These are phyloP conservation scores for Geococcyx californianus DNA, from an alignment of 2,113 vertebrate species.

Conservation along the genomic window DNA sequence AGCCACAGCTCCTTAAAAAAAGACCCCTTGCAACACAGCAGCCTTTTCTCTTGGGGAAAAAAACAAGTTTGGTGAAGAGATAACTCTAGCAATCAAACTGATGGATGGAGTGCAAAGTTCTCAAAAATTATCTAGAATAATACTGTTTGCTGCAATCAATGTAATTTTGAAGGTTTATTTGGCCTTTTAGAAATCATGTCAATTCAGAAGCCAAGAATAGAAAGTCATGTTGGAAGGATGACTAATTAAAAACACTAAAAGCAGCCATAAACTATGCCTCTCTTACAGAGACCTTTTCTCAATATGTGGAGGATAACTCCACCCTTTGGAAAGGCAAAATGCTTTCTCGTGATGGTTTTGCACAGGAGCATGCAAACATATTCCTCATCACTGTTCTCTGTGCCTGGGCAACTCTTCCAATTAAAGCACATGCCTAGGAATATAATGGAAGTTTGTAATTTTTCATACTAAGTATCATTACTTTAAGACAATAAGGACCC, in stretches of 20 bases:
- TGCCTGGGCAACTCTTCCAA: not conserved
- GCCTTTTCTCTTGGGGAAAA: not conserved
- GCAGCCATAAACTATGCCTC: not conserved
- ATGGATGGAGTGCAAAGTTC: not conserved
- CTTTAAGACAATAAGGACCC: not conserved
- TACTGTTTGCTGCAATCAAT: not conserved
- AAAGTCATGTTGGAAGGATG: not conserved
- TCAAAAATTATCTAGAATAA: not conserved
- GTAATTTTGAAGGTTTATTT: not conserved
- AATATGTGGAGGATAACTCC: fast-evolving
- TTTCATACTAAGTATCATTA: not conserved
- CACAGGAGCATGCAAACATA: not conserved
- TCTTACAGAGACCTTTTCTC: not conserved
- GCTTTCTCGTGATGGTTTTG: not conserved
- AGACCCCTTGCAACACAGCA: not conserved
- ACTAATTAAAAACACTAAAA: not conserved
- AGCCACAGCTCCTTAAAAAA: not conserved
- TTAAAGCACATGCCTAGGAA: not conserved
- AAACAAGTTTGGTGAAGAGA: not conserved
- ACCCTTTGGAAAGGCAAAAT: not conserved
- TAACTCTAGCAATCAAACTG: not conserved
- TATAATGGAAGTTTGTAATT: not conserved
- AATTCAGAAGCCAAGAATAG: not conserved
- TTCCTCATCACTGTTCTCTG: not conserved
- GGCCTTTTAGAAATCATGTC: not conserved